Evolutionary conservation across 2,113 vertebrate genomes (phyloP).

Genomic region (Gopherus evgoodei): DNA sequence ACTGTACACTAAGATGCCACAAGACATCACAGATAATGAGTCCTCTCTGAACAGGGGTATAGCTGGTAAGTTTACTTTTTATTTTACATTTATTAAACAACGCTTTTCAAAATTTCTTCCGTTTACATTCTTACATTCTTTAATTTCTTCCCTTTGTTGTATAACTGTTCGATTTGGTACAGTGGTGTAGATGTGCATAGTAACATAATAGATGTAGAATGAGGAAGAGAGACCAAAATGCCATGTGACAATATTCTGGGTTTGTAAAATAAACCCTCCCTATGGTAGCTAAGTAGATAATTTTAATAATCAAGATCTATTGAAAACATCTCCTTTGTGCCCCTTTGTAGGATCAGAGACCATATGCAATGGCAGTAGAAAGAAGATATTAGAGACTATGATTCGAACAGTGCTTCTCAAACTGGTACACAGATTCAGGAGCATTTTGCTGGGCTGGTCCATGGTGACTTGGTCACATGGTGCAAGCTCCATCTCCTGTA

Average conservation of each 20-base stretch:
- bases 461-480: not conserved
- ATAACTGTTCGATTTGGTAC: not conserved
- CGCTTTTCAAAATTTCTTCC: not conserved
- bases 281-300: not conserved
- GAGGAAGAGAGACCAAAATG: not conserved
- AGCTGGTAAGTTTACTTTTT: constrained; percentile 52
- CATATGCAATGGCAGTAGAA: not conserved
- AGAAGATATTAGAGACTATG: not conserved
- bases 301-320: not conserved
- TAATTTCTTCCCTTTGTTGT: constrained; percentile 39
- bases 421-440: not conserved
- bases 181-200: not conserved
- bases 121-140: constrained; percentile 8
- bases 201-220: not conserved
- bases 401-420: not conserved
- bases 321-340: not conserved
- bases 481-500: not conserved
- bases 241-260: not conserved
- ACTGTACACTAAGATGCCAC: constrained; percentile 4
- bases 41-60: not conserved
- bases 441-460: not conserved
- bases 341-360: not conserved
- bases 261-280: not conserved
- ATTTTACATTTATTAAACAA: not conserved
- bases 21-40: not conserved